A percentile compares a stretch with the other conserved stretches of the same genome.
phyloP scores from a whole-genome alignment of 2,113 vertebrate species.

The Tachuris rubrigastra region DNA sequence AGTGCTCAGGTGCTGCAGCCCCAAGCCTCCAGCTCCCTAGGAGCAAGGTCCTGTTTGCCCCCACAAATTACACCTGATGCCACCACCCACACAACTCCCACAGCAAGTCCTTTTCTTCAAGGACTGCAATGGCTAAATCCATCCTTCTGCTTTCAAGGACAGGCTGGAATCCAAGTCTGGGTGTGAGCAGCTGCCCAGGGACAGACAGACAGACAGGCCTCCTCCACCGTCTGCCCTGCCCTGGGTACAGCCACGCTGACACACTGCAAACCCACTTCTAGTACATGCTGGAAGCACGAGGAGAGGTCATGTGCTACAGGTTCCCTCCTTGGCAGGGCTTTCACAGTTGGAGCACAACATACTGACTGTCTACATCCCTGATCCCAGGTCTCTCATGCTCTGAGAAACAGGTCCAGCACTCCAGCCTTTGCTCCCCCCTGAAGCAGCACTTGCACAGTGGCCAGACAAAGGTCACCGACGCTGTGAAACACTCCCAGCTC shows the following conservation, averaged over 20 bases:
- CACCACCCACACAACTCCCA: background rate
- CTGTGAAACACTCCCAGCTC: background rate
- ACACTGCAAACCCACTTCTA: background rate
- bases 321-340: background rate
- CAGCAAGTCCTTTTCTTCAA: background rate
- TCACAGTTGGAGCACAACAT: rapidly evolving
- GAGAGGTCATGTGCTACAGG: background rate
- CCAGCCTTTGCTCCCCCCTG: background rate
- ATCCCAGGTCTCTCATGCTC: rapidly evolving
- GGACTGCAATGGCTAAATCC: background rate
- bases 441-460: background rate
- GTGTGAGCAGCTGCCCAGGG: background rate
- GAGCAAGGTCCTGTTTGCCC: background rate
- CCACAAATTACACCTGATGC: background rate
- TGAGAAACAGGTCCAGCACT: background rate
- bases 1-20: background rate
- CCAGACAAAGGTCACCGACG: background rate
- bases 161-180: background rate
- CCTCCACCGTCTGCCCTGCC: rapidly evolving
- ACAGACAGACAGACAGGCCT: background rate
- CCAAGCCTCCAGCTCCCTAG: background rate
- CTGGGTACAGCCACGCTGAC: rapidly evolving
- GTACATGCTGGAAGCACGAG: rapidly evolving
- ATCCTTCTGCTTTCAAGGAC: background rate
- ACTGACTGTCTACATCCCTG: background rate